Conservation (phyloP, 2,888 invertebrate species). For the Acrocera orbiculus region DNA sequence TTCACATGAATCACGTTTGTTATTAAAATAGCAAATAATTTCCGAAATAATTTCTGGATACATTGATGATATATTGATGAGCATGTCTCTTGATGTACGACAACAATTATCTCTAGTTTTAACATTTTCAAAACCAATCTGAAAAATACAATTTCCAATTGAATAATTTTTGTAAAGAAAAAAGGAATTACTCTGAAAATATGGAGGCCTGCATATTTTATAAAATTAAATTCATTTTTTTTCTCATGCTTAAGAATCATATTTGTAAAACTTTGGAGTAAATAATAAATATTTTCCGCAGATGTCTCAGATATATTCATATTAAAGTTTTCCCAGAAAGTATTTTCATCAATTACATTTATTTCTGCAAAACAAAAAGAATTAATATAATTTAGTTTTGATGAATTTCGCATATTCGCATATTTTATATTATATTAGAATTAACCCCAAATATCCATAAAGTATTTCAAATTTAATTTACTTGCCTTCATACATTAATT, state of each 20-base stretch:
- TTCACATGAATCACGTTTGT: constrained; percentile 21
- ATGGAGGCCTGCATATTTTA: constrained; percentile 46
- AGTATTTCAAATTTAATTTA: too few relatives aligned
- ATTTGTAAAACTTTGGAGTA: constrained; percentile 60
- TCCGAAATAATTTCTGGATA: constrained; percentile 52
- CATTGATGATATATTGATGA: constrained; percentile 48
- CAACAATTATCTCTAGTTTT: constrained; percentile 54
- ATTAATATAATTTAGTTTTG: too few relatives aligned
- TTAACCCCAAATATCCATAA: too few relatives aligned
- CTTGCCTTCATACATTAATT: constrained; percentile 14
- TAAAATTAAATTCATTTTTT: constrained; percentile 42
- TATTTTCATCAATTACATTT: too few relatives aligned
- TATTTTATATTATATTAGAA: too few relatives aligned
- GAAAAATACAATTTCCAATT: constrained; percentile 8
- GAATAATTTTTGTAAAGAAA: neutral
- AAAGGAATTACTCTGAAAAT: constrained; percentile 42
- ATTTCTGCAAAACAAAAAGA: too few relatives aligned
- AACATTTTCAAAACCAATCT: constrained; percentile 57
- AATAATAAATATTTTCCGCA: constrained; percentile 57
- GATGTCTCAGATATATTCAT: constrained; percentile 44
- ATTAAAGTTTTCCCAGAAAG: constrained; percentile 41
- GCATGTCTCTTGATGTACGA: constrained; percentile 52
- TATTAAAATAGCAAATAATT: constrained; percentile 39
- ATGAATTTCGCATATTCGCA: too few relatives aligned
- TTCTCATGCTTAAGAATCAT: constrained; percentile 49